Evolutionary conservation across 2,113 vertebrate species (phyloP).

Genomic region (Lontra canadensis): DNA sequence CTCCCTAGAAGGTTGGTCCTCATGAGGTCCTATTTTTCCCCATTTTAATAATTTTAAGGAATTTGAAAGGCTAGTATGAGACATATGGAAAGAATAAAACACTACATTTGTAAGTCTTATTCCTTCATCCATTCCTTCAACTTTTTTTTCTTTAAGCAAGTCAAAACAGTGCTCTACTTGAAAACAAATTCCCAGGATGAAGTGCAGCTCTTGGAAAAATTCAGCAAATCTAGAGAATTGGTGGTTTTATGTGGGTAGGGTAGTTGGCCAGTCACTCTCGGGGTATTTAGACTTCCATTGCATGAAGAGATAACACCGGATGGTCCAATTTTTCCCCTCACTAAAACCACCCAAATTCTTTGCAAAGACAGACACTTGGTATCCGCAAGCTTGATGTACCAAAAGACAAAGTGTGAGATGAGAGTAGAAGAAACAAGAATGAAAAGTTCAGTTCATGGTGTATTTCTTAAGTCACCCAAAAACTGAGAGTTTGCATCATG

Average conservation of each 20-base stretch:
- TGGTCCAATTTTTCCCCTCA: slow-evolving; percentile 36
- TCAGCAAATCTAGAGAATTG: slow-evolving; percentile 14
- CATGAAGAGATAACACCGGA: slow-evolving; percentile 10
- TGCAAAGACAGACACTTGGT: slow-evolving; percentile 43
- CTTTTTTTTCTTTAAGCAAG: neutral
- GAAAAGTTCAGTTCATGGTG: neutral
- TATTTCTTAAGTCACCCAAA: neutral
- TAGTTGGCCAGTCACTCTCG: slow-evolving; percentile 1
- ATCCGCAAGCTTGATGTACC: neutral
- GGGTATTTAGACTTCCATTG: neutral
- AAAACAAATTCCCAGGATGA: slow-evolving; percentile 19
- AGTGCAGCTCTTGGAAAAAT: neutral
- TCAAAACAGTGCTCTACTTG: neutral
- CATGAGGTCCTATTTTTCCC: neutral
- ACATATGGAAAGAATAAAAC: neutral
- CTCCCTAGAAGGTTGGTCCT: neutral
- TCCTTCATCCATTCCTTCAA: neutral
- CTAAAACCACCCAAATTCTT: slow-evolving; percentile 4
- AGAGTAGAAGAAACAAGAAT: slow-evolving; percentile 38
- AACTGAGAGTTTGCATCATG: neutral
- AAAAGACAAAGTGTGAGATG: slow-evolving; percentile 26
- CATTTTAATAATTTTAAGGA: neutral
- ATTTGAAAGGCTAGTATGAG: neutral
- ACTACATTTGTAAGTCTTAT: neutral
- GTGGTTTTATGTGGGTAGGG: slow-evolving; percentile 8